Evolutionary conservation across 2,113 vertebrate species (phyloP).

Genomic region (Suncus etruscus): DNA sequence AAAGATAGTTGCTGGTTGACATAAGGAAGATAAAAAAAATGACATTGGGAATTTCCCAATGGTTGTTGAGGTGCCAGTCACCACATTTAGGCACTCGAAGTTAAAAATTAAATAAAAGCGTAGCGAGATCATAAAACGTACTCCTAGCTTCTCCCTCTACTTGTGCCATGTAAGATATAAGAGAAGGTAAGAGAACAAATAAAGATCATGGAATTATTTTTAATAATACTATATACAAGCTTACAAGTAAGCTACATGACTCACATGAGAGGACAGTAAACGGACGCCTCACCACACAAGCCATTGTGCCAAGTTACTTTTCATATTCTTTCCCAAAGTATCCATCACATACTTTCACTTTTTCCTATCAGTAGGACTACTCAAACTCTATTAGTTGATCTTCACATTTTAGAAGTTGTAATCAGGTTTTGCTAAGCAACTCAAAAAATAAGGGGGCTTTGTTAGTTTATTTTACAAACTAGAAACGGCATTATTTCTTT

Average conservation of each 20-base stretch:
- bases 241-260: slow-evolving; percentile 66
- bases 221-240: slow-evolving; percentile 65
- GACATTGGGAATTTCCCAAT: slow-evolving; percentile 59
- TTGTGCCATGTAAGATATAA: slow-evolving; percentile 73
- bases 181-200: slow-evolving; percentile 63
- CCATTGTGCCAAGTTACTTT: slow-evolving; percentile 76
- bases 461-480: slow-evolving; percentile 60
- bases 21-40: slow-evolving; percentile 47
- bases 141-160: slow-evolving; percentile 58
- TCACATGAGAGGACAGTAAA: slow-evolving; percentile 63
- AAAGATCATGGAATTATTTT: slow-evolving; percentile 50
- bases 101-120: slow-evolving; percentile 62
- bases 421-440: slow-evolving; percentile 64
- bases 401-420: slow-evolving; percentile 74
- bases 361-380: slow-evolving; percentile 52
- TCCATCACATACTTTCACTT: slow-evolving; percentile 67
- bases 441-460: slow-evolving; percentile 63
- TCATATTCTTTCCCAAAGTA: slow-evolving; percentile 63
- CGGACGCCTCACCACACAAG: slow-evolving; percentile 68
- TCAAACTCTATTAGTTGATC: slow-evolving; percentile 61
- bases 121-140: slow-evolving; percentile 36
- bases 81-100: slow-evolving; percentile 69
- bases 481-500: slow-evolving; percentile 63
- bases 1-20: slow-evolving; percentile 75
- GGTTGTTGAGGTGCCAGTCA: slow-evolving; percentile 68